These are phyloP conservation scores for Osmoderma eremita DNA, from an alignment of 2,888 invertebrate species.

Conservation along the genomic window DNA sequence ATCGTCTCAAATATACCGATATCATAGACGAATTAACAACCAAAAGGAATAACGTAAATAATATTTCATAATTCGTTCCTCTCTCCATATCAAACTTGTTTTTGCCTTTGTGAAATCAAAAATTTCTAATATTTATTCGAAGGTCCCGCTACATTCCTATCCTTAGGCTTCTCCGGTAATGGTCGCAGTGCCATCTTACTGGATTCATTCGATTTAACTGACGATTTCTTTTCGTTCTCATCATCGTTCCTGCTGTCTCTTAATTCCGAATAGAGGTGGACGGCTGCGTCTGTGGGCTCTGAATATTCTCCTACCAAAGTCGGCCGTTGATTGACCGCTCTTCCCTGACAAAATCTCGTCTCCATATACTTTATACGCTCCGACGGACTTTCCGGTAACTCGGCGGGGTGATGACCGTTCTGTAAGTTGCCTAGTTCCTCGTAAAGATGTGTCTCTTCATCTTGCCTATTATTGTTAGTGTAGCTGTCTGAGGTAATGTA, in stretches of 20 bases:
- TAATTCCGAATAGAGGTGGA: slow-evolving; percentile 68
- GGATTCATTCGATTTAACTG: slow-evolving; percentile 57
- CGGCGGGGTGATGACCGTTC: slow-evolving; percentile 64
- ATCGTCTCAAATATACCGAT: slow-evolving; percentile 3
- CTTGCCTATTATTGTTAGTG: slow-evolving; percentile 66
- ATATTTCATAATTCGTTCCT: slow-evolving; percentile 1
- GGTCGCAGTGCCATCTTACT: slow-evolving; percentile 75
- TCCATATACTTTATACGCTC: slow-evolving; percentile 64
- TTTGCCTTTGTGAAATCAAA: background rate
- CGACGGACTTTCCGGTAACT: slow-evolving; percentile 66
- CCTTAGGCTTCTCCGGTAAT: slow-evolving; percentile 72
- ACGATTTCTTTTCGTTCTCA: slow-evolving; percentile 39
- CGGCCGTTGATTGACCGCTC: slow-evolving; percentile 53
- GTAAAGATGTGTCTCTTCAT: slow-evolving; percentile 62
- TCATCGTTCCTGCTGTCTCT: slow-evolving; percentile 61
- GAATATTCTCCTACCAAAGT: slow-evolving; percentile 67
- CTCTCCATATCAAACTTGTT: background rate
- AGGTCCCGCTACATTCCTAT: slow-evolving; percentile 49
- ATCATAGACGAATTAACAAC: slow-evolving; percentile 8
- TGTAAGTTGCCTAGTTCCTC: slow-evolving; percentile 68
- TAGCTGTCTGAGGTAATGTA: slow-evolving; percentile 77
- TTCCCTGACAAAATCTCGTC: slow-evolving; percentile 60
- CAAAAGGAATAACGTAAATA: slow-evolving; percentile 14
- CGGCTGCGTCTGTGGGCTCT: slow-evolving; percentile 67
- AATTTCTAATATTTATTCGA: slow-evolving; percentile 44